phyloP scores from a whole-genome alignment of 2,113 vertebrate genomes.

The Heteronetta atricapilla region DNA sequence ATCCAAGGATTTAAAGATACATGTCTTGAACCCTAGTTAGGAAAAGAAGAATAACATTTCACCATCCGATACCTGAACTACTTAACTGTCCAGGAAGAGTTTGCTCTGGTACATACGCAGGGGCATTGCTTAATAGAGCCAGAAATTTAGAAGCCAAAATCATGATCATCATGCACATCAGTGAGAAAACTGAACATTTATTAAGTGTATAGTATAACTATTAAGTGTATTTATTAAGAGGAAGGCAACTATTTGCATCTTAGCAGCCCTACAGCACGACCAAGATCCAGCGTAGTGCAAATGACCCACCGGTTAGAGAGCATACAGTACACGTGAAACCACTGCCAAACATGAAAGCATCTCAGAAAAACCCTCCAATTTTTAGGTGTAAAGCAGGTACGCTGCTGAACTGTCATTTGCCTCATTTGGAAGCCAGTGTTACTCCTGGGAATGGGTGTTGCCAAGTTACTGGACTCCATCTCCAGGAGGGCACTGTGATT shows the following conservation, averaged over 20 bases:
- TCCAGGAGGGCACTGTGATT: constrained; percentile 54
- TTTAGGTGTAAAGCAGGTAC: not conserved
- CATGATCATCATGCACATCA: not conserved
- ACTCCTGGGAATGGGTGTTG: constrained; percentile 51
- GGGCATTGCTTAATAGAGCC: not conserved
- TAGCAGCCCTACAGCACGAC: not conserved
- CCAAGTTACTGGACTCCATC: constrained; percentile 58
- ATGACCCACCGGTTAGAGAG: not conserved
- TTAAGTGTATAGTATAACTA: not conserved
- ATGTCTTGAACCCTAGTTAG: not conserved
- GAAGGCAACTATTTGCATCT: not conserved
- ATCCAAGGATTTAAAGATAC: not conserved
- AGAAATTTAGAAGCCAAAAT: not conserved
- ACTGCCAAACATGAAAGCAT: not conserved
- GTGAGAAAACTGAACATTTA: not conserved
- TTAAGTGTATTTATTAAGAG: not conserved
- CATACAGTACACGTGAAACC: not conserved
- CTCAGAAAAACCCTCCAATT: not conserved
- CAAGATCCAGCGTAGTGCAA: not conserved
- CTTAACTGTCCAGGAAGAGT: not conserved
- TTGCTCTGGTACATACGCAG: not conserved
- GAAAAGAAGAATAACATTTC: not conserved
- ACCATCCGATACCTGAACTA: not conserved
- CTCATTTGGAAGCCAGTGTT: constrained; percentile 34
- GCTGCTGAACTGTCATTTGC: not conserved